Percentiles rank a stretch among this genome's conserved stretches.
phyloP scores from a whole-genome alignment of 2,113 vertebrate genomes.

The Arizona elegans region DNA sequence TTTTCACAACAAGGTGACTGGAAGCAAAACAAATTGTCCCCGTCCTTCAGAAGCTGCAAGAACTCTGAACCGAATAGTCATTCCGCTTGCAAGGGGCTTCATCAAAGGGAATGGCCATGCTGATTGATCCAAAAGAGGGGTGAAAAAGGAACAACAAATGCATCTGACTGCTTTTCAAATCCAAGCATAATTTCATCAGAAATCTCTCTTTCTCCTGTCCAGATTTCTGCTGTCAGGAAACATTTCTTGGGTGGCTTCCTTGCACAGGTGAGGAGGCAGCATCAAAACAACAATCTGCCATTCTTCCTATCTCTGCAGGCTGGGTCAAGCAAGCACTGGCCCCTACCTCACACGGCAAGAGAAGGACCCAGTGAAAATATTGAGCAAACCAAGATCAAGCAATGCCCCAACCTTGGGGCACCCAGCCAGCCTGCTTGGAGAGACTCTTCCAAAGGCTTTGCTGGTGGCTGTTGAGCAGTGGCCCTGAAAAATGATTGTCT shows the following conservation, averaged over 20 bases:
- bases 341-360: background rate
- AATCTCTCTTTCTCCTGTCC: background rate
- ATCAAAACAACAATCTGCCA: background rate
- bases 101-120: background rate
- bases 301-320: background rate
- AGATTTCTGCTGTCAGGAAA: background rate
- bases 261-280: background rate
- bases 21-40: background rate
- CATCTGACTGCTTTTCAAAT: background rate
- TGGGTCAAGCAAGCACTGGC: background rate
- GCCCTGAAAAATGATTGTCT: background rate
- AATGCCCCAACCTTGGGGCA: background rate
- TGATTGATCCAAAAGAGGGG: background rate
- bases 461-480: no score
- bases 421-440: background rate
- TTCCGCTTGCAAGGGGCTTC: background rate
- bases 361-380: no score
- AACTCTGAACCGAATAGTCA: background rate
- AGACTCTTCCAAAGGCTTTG: background rate
- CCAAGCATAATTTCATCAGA: background rate
- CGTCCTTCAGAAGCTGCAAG: background rate
- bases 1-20: background rate
- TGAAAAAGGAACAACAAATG: background rate
- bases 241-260: background rate
- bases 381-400: background rate